phyloP scores from a whole-genome alignment of 2,797 vertebrate genomes.

The Parambassis ranga region DNA sequence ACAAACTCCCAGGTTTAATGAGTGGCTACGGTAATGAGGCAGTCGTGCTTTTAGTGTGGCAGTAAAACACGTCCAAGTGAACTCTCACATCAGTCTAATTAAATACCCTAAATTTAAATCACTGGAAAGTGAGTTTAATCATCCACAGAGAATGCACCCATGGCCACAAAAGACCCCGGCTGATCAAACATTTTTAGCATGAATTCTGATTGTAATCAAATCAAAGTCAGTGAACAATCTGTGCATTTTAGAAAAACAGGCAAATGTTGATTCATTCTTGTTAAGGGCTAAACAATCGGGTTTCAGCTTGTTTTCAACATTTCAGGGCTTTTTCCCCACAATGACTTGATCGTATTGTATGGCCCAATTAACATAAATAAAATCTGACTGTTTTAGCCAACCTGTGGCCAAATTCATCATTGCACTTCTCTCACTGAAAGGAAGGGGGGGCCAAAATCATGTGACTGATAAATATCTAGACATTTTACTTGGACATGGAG shows the following conservation, averaged over 20 bases:
- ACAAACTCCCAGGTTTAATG: conserved; percentile 38
- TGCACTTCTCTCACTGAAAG: background rate
- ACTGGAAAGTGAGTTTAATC: conserved; percentile 47
- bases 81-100: conserved; percentile 62
- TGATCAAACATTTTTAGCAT: conserved; percentile 11
- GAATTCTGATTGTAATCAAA: conserved; percentile 33
- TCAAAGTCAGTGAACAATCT: conserved; percentile 15
- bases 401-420: background rate
- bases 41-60: conserved; percentile 55
- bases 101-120: conserved; percentile 54
- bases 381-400: background rate
- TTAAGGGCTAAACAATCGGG: background rate
- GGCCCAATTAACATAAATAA: background rate
- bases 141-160: conserved; percentile 16
- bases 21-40: conserved; percentile 60
- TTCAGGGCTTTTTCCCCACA: conserved; percentile 1
- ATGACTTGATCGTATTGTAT: background rate
- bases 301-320: background rate
- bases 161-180: conserved; percentile 18
- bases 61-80: conserved; percentile 60
- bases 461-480: no score
- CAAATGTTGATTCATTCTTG: conserved; percentile 9
- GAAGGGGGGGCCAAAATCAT: no score
- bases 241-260: background rate
- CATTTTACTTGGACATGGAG: no score